phyloP scores from a whole-genome alignment of 1,140 invertebrate genomes.

The Aphaenogaster ashmeadi region DNA sequence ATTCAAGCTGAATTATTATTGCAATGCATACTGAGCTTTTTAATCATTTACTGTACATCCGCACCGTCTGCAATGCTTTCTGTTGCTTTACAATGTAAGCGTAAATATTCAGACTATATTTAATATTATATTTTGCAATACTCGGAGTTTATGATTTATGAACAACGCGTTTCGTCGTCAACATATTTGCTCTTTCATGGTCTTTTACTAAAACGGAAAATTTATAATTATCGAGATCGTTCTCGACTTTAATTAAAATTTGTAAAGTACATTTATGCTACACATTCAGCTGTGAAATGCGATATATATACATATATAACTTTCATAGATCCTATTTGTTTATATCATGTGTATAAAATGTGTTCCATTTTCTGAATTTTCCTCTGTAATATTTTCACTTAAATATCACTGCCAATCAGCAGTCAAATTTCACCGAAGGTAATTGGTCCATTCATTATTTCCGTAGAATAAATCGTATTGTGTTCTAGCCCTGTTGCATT shows the following conservation, averaged over 20 bases:
- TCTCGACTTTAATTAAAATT: conserved; percentile 41
- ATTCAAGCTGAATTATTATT: conserved; percentile 28
- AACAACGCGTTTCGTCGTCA: conserved; percentile 4
- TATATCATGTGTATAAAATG: not conserved
- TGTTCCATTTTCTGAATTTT: not conserved
- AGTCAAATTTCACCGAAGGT: conserved; percentile 37
- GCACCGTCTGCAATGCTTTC: conserved; percentile 12
- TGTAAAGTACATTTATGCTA: not conserved
- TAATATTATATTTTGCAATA: conserved; percentile 47
- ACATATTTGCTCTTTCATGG: not conserved
- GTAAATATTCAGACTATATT: conserved; percentile 45
- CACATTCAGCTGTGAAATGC: not conserved
- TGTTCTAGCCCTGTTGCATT: conserved; percentile 27
- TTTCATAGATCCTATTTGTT: not conserved
- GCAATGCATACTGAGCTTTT: conserved; percentile 5
- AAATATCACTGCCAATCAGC: conserved; percentile 41
- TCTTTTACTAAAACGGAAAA: conserved; percentile 23
- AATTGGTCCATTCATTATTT: conserved; percentile 58
- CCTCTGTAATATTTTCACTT: conserved; percentile 19
- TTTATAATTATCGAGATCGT: conserved; percentile 31
- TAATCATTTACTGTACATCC: conserved; percentile 38
- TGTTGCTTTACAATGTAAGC: conserved; percentile 39
- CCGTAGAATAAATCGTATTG: conserved; percentile 15
- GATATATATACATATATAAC: not conserved
- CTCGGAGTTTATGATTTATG: conserved; percentile 38